Evolutionary conservation across 2,888 invertebrate genomes (phyloP).

Genomic region (Celastrina argiolus): DNA sequence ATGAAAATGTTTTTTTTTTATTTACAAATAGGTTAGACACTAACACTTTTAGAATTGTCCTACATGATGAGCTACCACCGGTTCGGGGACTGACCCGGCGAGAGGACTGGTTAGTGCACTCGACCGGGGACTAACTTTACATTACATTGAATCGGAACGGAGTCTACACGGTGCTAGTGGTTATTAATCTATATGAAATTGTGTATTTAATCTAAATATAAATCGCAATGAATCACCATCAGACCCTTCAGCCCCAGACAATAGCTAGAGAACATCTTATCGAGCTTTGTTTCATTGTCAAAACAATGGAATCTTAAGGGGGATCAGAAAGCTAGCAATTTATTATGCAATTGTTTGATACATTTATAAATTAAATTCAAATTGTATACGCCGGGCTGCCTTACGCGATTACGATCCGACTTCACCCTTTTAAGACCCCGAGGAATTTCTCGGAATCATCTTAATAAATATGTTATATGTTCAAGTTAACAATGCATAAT

Average conservation of each 20-base stretch:
- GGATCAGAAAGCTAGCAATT: conserved; percentile 6
- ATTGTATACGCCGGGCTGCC: neutral
- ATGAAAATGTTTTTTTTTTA: no score
- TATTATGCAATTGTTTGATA: conserved; percentile 10
- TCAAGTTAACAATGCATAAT: neutral
- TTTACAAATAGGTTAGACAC: no score
- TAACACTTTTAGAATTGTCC: no score
- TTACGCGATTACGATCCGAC: neutral
- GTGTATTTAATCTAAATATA: neutral
- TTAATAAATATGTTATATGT: neutral
- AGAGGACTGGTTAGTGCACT: no score
- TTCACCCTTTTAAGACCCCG: neutral
- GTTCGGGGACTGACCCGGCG: no score
- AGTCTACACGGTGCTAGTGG: neutral
- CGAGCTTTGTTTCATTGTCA: conserved; percentile 2
- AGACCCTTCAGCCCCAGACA: neutral
- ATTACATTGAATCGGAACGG: no score
- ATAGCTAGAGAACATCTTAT: neutral
- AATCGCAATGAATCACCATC: neutral
- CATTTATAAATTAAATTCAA: conserved; percentile 7
- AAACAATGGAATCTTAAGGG: conserved; percentile 6
- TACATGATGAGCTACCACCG: no score
- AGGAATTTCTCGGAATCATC: neutral
- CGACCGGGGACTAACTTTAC: no score
- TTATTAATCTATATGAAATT: neutral